Conservation (phyloP, 2,888 invertebrate genomes). For the Steromphala cineraria region DNA sequence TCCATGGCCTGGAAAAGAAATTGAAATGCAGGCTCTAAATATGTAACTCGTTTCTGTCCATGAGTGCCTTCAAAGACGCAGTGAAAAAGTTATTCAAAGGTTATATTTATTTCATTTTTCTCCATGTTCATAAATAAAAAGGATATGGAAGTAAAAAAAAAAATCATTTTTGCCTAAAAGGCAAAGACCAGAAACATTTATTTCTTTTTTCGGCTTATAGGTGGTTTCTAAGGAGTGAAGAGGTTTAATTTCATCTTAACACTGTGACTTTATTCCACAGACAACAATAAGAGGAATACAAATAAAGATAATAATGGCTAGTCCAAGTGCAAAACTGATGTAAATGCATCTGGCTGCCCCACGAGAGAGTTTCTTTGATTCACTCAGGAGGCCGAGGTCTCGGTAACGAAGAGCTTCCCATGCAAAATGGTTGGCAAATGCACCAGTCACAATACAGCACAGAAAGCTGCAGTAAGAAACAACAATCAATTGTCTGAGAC, state of each 20-base stretch:
- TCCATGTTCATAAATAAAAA: no score
- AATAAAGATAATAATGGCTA: not conserved
- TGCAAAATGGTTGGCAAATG: constrained; percentile 28
- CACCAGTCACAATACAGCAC: constrained; percentile 25
- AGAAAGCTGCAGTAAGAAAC: constrained; percentile 23
- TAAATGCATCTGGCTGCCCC: constrained; percentile 27
- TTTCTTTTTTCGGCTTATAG: no score
- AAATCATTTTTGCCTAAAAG: no score
- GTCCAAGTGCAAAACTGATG: constrained; percentile 22
- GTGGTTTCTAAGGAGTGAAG: no score
- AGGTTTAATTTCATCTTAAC: not conserved
- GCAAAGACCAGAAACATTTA: no score
- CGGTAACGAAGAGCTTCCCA: constrained; percentile 24
- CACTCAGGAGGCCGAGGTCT: constrained; percentile 29
- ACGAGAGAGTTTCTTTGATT: constrained; percentile 22
- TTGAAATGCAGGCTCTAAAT: no score
- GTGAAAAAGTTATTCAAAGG: no score
- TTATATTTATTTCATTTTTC: no score
- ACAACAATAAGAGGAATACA: constrained; percentile 14
- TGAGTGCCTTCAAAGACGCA: no score
- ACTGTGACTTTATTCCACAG: not conserved
- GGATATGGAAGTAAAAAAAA: no score
- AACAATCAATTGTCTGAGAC: constrained; percentile 24
- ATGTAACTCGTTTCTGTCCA: no score
- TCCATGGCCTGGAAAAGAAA: no score